Evolutionary conservation across 1,140 invertebrate genomes (phyloP), one percentile per base, ranked within the genome.

Genomic region (Calephelis nemesis): DNA sequence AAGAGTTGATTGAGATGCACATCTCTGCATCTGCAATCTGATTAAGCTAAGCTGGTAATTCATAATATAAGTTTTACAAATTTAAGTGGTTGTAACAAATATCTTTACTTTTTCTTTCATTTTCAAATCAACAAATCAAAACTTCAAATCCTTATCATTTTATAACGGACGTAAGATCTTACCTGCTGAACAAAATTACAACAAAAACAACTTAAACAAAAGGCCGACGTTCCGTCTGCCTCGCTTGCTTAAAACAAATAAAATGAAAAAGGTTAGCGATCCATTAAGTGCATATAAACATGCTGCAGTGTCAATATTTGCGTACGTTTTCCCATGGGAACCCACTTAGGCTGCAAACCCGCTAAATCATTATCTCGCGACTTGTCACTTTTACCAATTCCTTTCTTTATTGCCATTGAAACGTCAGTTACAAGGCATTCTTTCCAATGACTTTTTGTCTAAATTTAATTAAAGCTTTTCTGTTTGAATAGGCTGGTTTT

Each of bases 211-310:
- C 79, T 82, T 79, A 81, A 87, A 84, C 78, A 79, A 78, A 81
- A 82, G 78, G 82, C 86, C 87, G 88, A 88, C 88, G 84, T 64
- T 84, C 74, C 80, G 88, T 91, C 88, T 89, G 87, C 82, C 79
- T 77, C 74, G 83, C 78, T 78, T 82, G 85, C 74, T 79, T 78
- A 81, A 77, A 84, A 82, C 87, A 91, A 90, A 91, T 84, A 90
- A 87, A 82, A 87, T 87, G 80, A 88, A 89, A 82, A 90, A 88
- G 84, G 84, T 87, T 84, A 82, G 85, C 87, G 85, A 83, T 87
- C 87, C 89, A 90, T 91, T 91, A 91, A 91, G 89, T 87, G 87
- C 87, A 87, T 90, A 91, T 91, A 90, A 91, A 91, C 89, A 89
- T 90, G 80, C 79, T 81, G 81, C 79, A 87, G 83, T 90, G 88